Evolutionary conservation across 2,113 vertebrate genomes (phyloP), one percentile per base, ranked within the genome.

Genomic region (Hypocryptadius cinnamomeus): DNA sequence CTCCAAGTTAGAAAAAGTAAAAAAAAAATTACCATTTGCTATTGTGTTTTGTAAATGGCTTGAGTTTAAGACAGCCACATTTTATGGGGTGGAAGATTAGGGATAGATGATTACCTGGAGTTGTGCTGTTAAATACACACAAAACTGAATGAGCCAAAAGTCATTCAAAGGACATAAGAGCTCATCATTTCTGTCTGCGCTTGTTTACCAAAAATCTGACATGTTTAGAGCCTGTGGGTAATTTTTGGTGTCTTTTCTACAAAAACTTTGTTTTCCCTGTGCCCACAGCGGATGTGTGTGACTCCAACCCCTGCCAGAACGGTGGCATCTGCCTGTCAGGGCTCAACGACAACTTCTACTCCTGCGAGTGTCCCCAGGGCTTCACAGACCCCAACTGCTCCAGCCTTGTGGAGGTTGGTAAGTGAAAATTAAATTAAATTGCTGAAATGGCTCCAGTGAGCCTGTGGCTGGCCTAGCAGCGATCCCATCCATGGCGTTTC

Each of bases 331-430:
- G 98, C 78, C 86, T 98, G 63, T 95, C 97, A 0, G 97, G 96
- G 51, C 87, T 97, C 86, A 94, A 73, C 15, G 97, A 97, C 35
- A 89, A 97, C 42, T 97, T 97, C 53, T 98, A 97, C 94, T 97
- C 98, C 60, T 98, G 98, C 3, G 96, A 98, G 51, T 98, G 98
- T 84, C 97, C 98, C 25, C 95, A 95, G 45, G 98, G 98, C 87
- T 98, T 98, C 96, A 97, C 95, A 48, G 97, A 96, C 54, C 96
- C 96, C 89, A 98, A 98, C 85, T 98, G 98, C 89, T 98, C 98
- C 96, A 97, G 97, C 92, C 53, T 97, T 97, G 97, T 98, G 98
- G 98, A 98, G 97, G 98, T 97, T 98, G 98, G 98, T 98, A 98
- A 98, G 98, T 98, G 97, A 61, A 97, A 97, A 93, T 93, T 95